Percentiles rank a stretch among this genome's conserved stretches.
Conservation (phyloP, 2,888 invertebrate genomes). For the Belgica antarctica region DNA sequence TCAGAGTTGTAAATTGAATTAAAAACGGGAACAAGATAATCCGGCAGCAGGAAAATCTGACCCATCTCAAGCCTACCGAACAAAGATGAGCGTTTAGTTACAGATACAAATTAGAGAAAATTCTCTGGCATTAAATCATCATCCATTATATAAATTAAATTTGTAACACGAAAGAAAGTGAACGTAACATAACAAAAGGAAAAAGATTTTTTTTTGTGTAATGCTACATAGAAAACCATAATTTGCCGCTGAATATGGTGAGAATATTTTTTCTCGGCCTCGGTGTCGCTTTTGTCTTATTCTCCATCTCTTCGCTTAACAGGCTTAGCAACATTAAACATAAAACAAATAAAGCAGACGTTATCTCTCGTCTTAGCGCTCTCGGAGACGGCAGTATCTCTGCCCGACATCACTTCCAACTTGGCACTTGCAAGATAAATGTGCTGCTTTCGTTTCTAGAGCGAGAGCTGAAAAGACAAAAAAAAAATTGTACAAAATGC, state of each 20-base stretch:
- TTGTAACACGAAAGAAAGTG: not conserved
- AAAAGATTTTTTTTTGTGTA: not conserved
- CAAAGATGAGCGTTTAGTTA: not conserved
- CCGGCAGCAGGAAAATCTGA: not conserved
- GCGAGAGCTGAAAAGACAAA: no score
- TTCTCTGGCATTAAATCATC: conserved; percentile 5
- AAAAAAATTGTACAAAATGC: no score
- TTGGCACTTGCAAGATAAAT: conserved; percentile 8
- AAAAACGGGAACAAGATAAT: no score
- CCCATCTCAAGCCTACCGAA: not conserved
- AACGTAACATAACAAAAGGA: no score
- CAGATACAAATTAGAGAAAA: conserved; percentile 24
- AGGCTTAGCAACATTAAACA: not conserved
- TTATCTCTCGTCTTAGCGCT: not conserved
- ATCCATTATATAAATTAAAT: conserved; percentile 37
- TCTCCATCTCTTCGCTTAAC: not conserved
- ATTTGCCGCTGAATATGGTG: not conserved
- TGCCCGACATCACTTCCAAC: not conserved
- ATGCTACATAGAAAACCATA: not conserved
- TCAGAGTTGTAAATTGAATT: no score
- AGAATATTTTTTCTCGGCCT: not conserved
- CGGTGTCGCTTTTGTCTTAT: not conserved
- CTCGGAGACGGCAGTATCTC: not conserved
- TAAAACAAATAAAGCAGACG: not conserved
- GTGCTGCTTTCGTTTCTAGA: not conserved